Evolutionary conservation across 2,113 vertebrate genomes (phyloP), one percentile per base, ranked within the genome.

Genomic region (Lathamus discolor): DNA sequence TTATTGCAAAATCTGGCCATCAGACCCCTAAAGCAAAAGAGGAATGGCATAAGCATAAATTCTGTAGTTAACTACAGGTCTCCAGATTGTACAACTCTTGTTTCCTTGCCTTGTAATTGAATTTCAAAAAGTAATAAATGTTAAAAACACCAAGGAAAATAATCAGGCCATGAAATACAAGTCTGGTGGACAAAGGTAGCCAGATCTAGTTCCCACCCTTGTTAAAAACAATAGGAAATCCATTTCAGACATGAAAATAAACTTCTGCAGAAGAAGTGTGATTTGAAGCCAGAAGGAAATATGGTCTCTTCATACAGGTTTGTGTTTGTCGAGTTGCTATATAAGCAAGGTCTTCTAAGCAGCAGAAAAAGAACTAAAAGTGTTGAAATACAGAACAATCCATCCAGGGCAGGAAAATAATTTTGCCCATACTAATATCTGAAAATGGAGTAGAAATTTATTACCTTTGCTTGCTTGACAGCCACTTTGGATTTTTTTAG

Each of bases 161-260:
- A 93, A 84, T 81, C 46, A 84, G 82, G 57, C 43, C 33, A 33
- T 41, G 59, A 52, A 54, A 69, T 66, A 91, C 43, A 93, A 83
- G 23, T 41, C 54, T 91, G 11, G 48, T 15, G 12, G 44, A 86
- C 70, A 87, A 94, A 91, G n/a, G 41, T 51, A 91, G 49, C 9
- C 55, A 85, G 78, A 84, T 85, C 70, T 83, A 67, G 57, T 95
- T 95, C 78, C 91, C 81, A 82, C 44, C 62, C 81, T 83, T 95
- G 84, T 93, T 67, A 92, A 95, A 95, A 94, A 94, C 87, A 95
- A 70, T 87, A 91, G 87, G 84, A 97, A 95, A 96, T 85, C 59
- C 67, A 62, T 83, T 94, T 93, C 78, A 94, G 95, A 89, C 87
- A 85, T 69, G 70, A 91, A 97, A 97, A 97, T 82, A 97, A 92